Evolutionary conservation across 2,113 vertebrate species (phyloP).

Genomic region (Varanus komodoensis): DNA sequence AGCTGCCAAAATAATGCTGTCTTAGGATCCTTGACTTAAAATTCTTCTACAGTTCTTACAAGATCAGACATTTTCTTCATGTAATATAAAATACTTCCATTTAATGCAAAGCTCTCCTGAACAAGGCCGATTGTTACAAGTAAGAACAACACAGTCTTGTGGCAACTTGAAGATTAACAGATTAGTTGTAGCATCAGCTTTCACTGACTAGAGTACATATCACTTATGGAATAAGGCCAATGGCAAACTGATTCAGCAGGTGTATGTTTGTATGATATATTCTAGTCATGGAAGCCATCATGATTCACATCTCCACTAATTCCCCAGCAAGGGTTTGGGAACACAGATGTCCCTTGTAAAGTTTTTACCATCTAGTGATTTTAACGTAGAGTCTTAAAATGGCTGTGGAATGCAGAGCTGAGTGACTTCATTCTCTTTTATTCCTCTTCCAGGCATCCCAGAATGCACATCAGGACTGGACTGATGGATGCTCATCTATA

Average conservation of each 20-base stretch:
- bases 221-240: conserved; percentile 41
- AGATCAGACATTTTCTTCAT: background rate
- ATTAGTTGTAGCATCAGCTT: background rate
- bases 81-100: background rate
- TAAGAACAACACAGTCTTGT: background rate
- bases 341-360: conserved; percentile 30
- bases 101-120: background rate
- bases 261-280: conserved; percentile 56
- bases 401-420: background rate
- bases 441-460: conserved; percentile 85
- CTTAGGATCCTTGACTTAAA: background rate
- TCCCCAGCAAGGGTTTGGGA: conserved; percentile 10
- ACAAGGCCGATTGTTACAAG: background rate
- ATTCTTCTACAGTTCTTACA: background rate
- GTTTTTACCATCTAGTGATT: conserved; percentile 14
- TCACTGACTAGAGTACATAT: background rate
- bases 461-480: conserved; percentile 93
- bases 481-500: conserved; percentile 97
- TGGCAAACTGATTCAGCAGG: conserved; percentile 63
- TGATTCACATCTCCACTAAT: conserved; percentile 29
- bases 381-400: conserved; percentile 30
- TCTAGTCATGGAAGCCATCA: conserved; percentile 43
- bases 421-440: conserved; percentile 38
- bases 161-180: background rate
- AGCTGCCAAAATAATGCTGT: too few relatives aligned